Conservation (phyloP, 2,797 vertebrate species). For the Limnodromus scolopaceus region DNA sequence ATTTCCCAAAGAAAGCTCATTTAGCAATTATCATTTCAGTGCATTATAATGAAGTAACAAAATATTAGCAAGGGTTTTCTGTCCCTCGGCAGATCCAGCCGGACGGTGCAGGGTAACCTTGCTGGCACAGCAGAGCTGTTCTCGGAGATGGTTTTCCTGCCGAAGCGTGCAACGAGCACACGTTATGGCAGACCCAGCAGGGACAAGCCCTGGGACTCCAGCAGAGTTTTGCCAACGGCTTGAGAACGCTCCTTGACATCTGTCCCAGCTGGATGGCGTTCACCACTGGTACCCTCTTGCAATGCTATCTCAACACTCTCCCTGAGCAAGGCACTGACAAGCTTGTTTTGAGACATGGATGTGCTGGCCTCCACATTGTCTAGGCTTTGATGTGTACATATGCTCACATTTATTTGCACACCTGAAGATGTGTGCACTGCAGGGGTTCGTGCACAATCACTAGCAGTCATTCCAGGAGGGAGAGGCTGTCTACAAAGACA, state of each 20-base stretch:
- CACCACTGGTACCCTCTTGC: fast-evolving
- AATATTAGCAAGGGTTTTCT: neutral
- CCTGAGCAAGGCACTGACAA: neutral
- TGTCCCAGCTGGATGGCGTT: neutral
- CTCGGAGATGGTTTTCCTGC: neutral
- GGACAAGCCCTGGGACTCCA: neutral
- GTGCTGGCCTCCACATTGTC: fast-evolving
- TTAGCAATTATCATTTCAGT: neutral
- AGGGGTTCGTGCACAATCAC: neutral
- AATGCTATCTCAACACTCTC: too few species aligned
- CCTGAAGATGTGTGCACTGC: neutral
- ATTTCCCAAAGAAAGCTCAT: neutral
- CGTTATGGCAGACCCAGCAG: neutral
- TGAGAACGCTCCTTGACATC: neutral
- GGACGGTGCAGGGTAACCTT: neutral
- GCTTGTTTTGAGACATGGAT: fast-evolving
- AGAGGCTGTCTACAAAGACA: neutral
- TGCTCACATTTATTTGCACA: neutral
- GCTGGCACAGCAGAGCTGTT: neutral
- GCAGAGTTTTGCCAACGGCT: neutral
- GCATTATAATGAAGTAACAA: neutral
- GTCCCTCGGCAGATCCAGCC: neutral
- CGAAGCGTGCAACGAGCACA: neutral
- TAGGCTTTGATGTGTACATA: neutral
- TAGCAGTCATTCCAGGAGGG: neutral